These are phyloP conservation scores for Eulemur rubriventer DNA, from an alignment of 2,797 vertebrate genomes.

Conservation along the genomic window DNA sequence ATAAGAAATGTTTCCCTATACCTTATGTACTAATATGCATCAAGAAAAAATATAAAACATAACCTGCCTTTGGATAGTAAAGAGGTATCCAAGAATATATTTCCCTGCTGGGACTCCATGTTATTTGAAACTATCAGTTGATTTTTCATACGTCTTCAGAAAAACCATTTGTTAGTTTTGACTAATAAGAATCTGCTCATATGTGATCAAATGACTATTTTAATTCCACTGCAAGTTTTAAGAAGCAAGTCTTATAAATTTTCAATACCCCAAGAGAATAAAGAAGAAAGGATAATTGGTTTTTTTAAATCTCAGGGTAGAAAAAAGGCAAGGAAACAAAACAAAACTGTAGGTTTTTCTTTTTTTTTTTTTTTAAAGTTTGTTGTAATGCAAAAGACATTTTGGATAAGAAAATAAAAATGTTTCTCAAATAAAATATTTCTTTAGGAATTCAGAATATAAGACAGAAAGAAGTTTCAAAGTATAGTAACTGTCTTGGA, in stretches of 20 bases:
- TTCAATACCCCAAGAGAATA: neutral
- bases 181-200: neutral
- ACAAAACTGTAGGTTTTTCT: neutral
- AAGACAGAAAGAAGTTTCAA: neutral
- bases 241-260: conserved; percentile 12
- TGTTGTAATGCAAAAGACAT: neutral
- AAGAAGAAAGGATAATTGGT: neutral
- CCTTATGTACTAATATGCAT: neutral
- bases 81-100: neutral
- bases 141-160: neutral
- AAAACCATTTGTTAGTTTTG: neutral
- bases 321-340: neutral
- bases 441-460: conserved; percentile 14
- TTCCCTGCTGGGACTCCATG: neutral
- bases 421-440: conserved; percentile 16
- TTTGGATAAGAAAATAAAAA: conserved; percentile 27
- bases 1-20: neutral
- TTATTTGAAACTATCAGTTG: neutral
- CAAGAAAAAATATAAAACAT: conserved; percentile 24
- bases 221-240: conserved; percentile 2
- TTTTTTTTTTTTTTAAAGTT: conserved; percentile 6
- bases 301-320: neutral
- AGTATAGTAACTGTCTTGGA: neutral
- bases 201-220: neutral
- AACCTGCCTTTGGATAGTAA: neutral